Percentiles rank a stretch among this genome's conserved stretches.
phyloP scores from a whole-genome alignment of 2,797 vertebrate species.

The Halcyon leucocephala region DNA sequence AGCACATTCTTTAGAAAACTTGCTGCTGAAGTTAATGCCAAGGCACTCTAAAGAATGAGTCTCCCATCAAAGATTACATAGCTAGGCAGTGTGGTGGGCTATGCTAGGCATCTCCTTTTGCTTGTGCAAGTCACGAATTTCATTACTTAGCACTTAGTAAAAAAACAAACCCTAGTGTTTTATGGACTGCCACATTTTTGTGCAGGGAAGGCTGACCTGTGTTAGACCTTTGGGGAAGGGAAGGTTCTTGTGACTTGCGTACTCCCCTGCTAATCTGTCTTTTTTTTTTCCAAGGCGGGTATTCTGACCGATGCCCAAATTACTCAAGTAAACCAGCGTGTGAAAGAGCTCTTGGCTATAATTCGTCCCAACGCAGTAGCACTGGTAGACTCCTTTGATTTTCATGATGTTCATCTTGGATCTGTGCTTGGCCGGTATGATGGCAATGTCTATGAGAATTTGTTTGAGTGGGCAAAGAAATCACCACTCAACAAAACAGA shows the following conservation, averaged over 20 bases:
- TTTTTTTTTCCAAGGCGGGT: conserved; percentile 77
- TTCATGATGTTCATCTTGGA: conserved; percentile 85
- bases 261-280: background rate
- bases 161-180: background rate
- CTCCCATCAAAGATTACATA: background rate
- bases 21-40: background rate
- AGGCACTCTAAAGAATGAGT: background rate
- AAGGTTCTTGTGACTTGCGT: background rate
- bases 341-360: conserved; percentile 90
- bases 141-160: background rate
- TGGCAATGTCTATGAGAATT: conserved; percentile 93
- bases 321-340: conserved; percentile 81
- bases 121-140: background rate
- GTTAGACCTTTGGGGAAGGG: background rate
- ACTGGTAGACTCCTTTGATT: conserved; percentile 93
- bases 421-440: conserved; percentile 94
- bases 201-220: background rate
- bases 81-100: background rate
- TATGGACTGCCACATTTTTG: background rate
- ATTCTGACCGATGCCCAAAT: conserved; percentile 87
- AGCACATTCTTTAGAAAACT: background rate
- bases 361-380: conserved; percentile 90
- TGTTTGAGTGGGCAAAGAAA: conserved; percentile 95
- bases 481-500: conserved; percentile 92
- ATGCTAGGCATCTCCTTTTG: background rate